These are phyloP conservation scores for Drosophila ercepeae DNA, from an alignment of 1,140 invertebrate genomes.

Conservation along the genomic window DNA sequence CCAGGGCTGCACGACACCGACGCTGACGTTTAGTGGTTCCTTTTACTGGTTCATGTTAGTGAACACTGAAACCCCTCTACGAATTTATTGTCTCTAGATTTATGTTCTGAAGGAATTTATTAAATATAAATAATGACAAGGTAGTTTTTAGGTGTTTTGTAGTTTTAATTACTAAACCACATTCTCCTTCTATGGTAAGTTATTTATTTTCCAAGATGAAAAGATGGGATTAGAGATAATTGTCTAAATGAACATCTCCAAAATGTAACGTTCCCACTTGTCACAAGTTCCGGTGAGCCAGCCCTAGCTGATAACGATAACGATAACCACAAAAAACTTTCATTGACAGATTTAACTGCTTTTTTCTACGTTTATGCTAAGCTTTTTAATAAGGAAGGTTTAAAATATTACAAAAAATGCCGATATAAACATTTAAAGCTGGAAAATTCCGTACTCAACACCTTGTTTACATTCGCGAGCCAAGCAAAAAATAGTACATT, in stretches of 20 bases:
- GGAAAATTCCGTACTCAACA: constrained; percentile 12
- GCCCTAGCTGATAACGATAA: constrained; percentile 10
- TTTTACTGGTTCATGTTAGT: constrained; percentile 15
- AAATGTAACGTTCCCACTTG: neutral
- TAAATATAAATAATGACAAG: too few relatives aligned
- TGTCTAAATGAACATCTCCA: too few relatives aligned
- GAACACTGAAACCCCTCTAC: neutral
- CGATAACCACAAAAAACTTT: neutral
- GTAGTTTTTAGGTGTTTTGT: too few relatives aligned
- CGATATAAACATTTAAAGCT: neutral
- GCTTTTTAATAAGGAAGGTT: too few relatives aligned
- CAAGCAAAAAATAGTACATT: constrained; percentile 23
- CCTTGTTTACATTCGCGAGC: constrained; percentile 55
- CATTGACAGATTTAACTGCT: neutral
- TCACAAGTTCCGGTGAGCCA: neutral
- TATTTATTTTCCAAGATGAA: too few relatives aligned
- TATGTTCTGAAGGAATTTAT: too few relatives aligned
- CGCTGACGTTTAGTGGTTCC: neutral
- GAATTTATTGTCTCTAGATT: neutral
- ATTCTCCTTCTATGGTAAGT: too few relatives aligned
- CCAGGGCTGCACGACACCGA: constrained; percentile 29
- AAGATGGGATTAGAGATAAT: too few relatives aligned
- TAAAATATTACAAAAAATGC: neutral
- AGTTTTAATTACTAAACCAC: too few relatives aligned
- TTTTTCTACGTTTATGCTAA: too few relatives aligned